Evolutionary conservation across 1,140 invertebrate genomes (phyloP).

Genomic region (roundworm (Caenorhabditis elegans)): DNA sequence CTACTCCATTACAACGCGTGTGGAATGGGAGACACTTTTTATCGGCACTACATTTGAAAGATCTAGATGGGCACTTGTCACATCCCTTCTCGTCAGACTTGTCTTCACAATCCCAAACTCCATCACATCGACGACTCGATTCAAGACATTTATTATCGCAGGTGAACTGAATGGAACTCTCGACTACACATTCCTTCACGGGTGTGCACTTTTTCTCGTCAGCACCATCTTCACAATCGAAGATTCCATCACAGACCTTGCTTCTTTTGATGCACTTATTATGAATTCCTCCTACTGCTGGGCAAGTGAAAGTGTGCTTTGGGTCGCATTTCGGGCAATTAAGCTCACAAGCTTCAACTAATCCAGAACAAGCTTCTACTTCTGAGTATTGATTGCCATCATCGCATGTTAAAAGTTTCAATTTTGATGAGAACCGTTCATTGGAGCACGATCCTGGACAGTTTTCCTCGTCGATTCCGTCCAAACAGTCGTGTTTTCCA

Average conservation of each 20-base stretch:
- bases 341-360: background rate
- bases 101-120: conserved; percentile 34
- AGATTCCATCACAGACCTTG: conserved; percentile 43
- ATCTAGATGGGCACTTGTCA: background rate
- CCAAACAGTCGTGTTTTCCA: conserved; percentile 27
- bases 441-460: conserved; percentile 33
- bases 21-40: conserved; percentile 4
- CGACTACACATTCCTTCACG: background rate
- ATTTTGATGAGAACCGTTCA: background rate
- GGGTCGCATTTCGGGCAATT: background rate
- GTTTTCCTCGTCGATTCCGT: conserved; percentile 37
- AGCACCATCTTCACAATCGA: conserved; percentile 37
- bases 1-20: conserved; percentile 34
- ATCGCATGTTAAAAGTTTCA: background rate
- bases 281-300: background rate
- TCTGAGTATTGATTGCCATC: background rate
- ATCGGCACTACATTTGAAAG: background rate
- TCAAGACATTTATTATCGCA: background rate
- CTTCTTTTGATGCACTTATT: conserved; percentile 32
- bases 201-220: conserved; percentile 38
- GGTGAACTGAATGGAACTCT: background rate
- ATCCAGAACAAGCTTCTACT: conserved; percentile 1
- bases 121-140: background rate
- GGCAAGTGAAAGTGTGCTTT: conserved; percentile 11
- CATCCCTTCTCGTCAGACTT: conserved; percentile 34